Conservation (phyloP, 37 sponge, comb jelly and placozoan genomes). For the Agelas oroides region DNA sequence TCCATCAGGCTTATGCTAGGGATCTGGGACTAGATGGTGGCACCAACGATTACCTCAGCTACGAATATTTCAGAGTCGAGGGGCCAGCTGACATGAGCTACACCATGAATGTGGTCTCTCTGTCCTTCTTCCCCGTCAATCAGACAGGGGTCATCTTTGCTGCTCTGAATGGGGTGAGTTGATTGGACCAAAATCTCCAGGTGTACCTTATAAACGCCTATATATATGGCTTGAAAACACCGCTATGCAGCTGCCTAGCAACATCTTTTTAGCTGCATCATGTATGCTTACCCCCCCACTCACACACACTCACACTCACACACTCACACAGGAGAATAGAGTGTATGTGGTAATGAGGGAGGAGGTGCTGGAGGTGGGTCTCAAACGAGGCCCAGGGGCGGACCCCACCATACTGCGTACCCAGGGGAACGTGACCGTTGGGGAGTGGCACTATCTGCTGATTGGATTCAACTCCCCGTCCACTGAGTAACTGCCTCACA, state of each 20-base stretch:
- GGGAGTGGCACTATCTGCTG: constrained; percentile 36
- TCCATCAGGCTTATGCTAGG: constrained; percentile 12
- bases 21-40: constrained; percentile 43
- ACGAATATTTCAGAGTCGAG: not conserved
- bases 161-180: constrained; percentile 8
- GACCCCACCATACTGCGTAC: too few relatives aligned
- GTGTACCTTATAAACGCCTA: too few relatives aligned
- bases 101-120: not conserved
- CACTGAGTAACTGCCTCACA: not conserved
- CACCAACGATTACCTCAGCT: constrained; percentile 6
- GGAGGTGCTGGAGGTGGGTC: not conserved
- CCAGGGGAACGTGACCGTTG: not conserved
- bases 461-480: not conserved
- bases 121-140: constrained; percentile 21
- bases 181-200: too few relatives aligned
- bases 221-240: too few relatives aligned
- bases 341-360: constrained; percentile 16
- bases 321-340: not conserved
- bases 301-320: not conserved
- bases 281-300: not conserved
- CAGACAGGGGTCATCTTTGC: constrained; percentile 9
- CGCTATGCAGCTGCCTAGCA: too few relatives aligned
- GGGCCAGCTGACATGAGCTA: not conserved
- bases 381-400: not conserved
- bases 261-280: too few relatives aligned